phyloP scores from a whole-genome alignment of 2,797 vertebrate genomes.

The Sciurus carolinensis region DNA sequence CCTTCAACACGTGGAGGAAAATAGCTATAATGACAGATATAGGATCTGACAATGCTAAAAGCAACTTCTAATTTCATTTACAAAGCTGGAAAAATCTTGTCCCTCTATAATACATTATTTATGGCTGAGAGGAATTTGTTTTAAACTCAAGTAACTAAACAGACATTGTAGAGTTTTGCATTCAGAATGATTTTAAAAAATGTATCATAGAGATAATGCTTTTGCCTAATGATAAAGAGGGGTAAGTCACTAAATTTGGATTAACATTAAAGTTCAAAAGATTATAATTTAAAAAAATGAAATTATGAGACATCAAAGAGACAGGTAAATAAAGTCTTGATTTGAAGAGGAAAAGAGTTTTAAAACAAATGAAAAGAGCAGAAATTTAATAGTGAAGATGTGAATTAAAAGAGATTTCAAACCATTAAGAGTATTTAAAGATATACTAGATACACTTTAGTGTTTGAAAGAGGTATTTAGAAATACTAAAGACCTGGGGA shows the following conservation, averaged over 20 bases:
- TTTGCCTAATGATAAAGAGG: conserved; percentile 44
- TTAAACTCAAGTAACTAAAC: conserved; percentile 49
- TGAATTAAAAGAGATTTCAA: conserved; percentile 64
- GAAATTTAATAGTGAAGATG: conserved; percentile 49
- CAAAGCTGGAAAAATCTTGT: conserved; percentile 52
- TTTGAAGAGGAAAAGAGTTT: conserved; percentile 65
- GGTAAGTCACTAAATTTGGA: neutral
- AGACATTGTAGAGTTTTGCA: conserved; percentile 37
- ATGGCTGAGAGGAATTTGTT: conserved; percentile 53
- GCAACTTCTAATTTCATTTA: conserved; percentile 63
- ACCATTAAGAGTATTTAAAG: conserved; percentile 36
- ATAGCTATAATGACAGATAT: conserved; percentile 45
- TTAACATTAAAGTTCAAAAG: conserved; percentile 10
- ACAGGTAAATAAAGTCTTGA: conserved; percentile 66
- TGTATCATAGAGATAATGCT: neutral
- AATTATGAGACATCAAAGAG: conserved; percentile 72
- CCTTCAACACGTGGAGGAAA: neutral
- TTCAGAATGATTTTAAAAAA: neutral
- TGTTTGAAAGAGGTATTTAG: conserved; percentile 20
- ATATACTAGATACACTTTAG: conserved; percentile 32
- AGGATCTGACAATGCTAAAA: conserved; percentile 32
- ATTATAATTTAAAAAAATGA: conserved; percentile 55
- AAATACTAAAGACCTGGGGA: conserved; percentile 23
- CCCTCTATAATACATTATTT: neutral
- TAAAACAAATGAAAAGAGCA: conserved; percentile 63